phyloP scores from a whole-genome alignment of 2,888 invertebrate species.

The Ethmia dodecea region DNA sequence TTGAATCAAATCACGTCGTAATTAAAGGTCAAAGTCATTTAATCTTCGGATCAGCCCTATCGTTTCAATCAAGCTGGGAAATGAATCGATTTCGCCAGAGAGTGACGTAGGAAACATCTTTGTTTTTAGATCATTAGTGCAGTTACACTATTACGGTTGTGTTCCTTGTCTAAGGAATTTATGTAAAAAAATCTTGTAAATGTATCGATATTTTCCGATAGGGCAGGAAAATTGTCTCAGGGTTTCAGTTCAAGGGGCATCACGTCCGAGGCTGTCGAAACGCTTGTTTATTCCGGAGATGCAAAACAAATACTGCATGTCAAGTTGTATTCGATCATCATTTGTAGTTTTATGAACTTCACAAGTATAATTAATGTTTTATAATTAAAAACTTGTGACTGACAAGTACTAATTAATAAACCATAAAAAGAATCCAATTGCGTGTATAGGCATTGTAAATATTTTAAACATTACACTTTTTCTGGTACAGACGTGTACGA shows the following conservation, averaged over 20 bases:
- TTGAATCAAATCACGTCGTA: slow-evolving; percentile 9
- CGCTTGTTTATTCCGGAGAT: slow-evolving; percentile 2
- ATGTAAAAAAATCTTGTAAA: too few species aligned
- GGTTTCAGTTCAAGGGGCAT: slow-evolving; percentile 45
- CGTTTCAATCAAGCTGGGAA: neutral
- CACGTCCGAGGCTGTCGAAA: slow-evolving; percentile 47
- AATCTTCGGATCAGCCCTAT: neutral
- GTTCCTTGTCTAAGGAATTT: neutral
- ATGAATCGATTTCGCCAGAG: neutral
- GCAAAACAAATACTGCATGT: too few species aligned
- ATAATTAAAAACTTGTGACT: too few species aligned
- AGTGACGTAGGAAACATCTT: neutral
- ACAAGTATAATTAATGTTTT: too few species aligned
- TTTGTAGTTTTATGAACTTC: too few species aligned
- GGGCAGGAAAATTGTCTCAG: slow-evolving; percentile 35
- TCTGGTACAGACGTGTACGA: too few species aligned
- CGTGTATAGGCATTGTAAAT: too few species aligned
- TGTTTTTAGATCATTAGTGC: neutral
- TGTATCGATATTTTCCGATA: slow-evolving; percentile 12
- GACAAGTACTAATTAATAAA: too few species aligned
- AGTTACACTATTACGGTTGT: neutral
- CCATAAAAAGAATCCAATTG: too few species aligned
- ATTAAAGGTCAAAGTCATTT: slow-evolving; percentile 11
- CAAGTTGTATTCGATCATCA: too few species aligned
- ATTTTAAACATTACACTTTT: too few species aligned